These are phyloP conservation scores for Sula dactylatra DNA, from an alignment of 2,113 vertebrate species.

Conservation along the genomic window DNA sequence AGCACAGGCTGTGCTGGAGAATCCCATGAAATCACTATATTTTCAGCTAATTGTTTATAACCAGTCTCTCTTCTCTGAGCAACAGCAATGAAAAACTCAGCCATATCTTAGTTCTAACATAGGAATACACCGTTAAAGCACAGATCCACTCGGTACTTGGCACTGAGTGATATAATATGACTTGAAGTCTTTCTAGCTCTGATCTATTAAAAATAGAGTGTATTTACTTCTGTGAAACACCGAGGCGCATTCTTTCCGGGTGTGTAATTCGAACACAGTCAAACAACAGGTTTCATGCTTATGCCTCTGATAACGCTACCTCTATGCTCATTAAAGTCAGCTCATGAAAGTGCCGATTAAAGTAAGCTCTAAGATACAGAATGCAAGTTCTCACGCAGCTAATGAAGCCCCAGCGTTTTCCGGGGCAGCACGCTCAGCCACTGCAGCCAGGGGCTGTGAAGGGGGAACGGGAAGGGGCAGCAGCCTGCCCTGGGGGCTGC, in stretches of 20 bases:
- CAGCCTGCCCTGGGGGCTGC: background rate
- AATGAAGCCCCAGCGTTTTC: background rate
- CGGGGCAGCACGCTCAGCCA: background rate
- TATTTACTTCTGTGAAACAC: background rate
- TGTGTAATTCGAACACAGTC: fast-evolving
- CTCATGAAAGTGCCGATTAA: background rate
- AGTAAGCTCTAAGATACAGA: background rate
- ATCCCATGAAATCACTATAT: background rate
- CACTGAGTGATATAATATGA: background rate
- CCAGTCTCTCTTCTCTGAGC: background rate
- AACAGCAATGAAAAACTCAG: background rate
- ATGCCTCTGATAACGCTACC: background rate
- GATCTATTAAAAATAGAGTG: background rate
- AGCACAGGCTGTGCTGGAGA: background rate
- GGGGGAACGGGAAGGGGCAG: background rate
- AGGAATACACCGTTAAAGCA: background rate
- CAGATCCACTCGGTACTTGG: background rate
- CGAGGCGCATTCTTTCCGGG: background rate
- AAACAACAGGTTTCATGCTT: background rate
- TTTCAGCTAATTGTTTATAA: background rate
- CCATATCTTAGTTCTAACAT: fast-evolving
- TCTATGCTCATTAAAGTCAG: background rate
- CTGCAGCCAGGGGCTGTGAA: background rate
- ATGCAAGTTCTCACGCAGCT: background rate
- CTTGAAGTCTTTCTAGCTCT: background rate